A percentile compares a stretch with the other conserved stretches of the same genome.
These are phyloP conservation scores for Catharus bicknelli DNA, from an alignment of 2,113 vertebrate genomes.

Conservation along the genomic window DNA sequence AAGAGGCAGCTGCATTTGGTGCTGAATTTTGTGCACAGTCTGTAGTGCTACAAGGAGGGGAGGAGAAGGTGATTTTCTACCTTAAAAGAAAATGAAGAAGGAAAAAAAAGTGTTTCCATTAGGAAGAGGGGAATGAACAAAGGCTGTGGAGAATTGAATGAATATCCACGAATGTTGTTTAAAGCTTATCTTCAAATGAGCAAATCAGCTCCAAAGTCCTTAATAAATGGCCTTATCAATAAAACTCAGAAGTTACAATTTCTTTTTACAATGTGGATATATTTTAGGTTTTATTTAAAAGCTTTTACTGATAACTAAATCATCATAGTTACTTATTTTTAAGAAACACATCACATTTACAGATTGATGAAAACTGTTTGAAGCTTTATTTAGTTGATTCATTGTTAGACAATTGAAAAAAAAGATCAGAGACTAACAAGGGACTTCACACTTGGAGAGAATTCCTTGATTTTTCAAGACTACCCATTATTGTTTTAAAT, in stretches of 20 bases:
- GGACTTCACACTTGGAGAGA: background rate
- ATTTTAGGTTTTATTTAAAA: constrained; percentile 72
- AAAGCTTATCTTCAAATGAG: constrained; percentile 68
- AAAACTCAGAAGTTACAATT: constrained; percentile 55
- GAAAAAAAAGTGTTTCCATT: background rate
- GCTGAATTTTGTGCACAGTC: background rate
- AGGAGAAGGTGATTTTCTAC: constrained; percentile 11
- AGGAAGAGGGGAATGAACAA: background rate
- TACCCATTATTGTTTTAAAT: background rate
- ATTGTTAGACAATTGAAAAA: constrained; percentile 7
- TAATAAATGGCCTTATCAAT: constrained; percentile 67
- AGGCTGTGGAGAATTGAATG: constrained; percentile 37
- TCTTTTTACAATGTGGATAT: constrained; percentile 46
- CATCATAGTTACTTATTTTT: background rate
- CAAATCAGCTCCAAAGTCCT: constrained; percentile 57
- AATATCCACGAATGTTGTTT: constrained; percentile 47
- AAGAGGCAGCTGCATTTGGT: background rate
- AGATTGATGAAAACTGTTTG: constrained; percentile 31
- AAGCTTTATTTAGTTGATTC: background rate
- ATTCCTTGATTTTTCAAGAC: constrained; percentile 3
- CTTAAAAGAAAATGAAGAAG: background rate
- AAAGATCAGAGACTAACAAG: background rate
- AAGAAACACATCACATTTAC: constrained; percentile 51
- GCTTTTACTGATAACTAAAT: constrained; percentile 46
- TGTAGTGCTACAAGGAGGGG: background rate